Conservation (phyloP, 2,888 invertebrate genomes). For the Epiblema foenella region DNA sequence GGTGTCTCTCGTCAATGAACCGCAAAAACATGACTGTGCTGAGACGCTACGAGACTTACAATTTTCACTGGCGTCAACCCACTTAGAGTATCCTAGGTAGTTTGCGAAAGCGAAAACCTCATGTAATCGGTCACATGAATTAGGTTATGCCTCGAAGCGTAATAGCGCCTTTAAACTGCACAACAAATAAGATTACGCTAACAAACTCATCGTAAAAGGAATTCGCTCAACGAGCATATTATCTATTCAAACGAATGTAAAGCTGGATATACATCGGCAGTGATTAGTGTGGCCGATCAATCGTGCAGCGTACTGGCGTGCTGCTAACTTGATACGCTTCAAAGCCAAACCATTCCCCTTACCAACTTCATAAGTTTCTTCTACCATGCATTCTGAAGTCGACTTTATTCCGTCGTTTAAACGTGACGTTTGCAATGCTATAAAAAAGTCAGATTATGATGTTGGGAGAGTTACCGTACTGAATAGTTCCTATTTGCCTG, state of each 20-base stretch:
- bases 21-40: too few relatives aligned
- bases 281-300: constrained; percentile 57
- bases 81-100: too few relatives aligned
- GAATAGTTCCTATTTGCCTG: constrained; percentile 71
- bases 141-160: neutral
- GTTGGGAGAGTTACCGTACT: neutral
- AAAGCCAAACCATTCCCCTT: constrained; percentile 54
- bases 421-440: neutral
- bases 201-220: neutral
- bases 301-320: constrained; percentile 50
- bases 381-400: neutral
- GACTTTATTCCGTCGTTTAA: neutral
- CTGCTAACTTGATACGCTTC: constrained; percentile 61
- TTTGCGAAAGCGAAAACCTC: too few relatives aligned
- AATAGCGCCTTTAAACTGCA: neutral
- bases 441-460: neutral
- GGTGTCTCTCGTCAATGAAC: too few relatives aligned
- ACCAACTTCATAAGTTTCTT: neutral
- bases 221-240: neutral
- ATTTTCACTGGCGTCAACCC: too few relatives aligned
- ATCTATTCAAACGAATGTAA: neutral
- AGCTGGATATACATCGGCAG: constrained; percentile 37
- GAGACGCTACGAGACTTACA: too few relatives aligned
- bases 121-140: neutral
- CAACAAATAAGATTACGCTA: too few relatives aligned